Evolutionary conservation across 2,888 invertebrate species (phyloP).

Genomic region (Sussaba pulchella): DNA sequence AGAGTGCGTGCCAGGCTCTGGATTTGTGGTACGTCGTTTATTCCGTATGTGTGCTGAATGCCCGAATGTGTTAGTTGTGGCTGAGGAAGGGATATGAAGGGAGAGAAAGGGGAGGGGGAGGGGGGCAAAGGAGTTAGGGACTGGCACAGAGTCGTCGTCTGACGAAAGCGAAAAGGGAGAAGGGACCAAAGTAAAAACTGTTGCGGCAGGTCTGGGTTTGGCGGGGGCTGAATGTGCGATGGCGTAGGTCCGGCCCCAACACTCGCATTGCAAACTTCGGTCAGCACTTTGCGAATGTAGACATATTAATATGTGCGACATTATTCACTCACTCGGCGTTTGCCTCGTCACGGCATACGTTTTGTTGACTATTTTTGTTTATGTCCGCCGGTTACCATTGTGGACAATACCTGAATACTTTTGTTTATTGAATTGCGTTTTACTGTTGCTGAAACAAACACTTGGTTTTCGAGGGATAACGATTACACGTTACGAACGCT

Average conservation of each 20-base stretch:
- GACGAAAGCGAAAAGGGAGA: constrained; percentile 54
- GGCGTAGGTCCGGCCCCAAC: constrained; percentile 74
- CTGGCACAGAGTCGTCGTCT: constrained; percentile 55
- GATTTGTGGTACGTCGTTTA: constrained; percentile 61
- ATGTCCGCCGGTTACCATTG: neutral
- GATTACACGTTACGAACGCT: too few species aligned
- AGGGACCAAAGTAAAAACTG: constrained; percentile 70
- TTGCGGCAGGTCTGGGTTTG: constrained; percentile 74
- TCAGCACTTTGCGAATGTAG: constrained; percentile 49
- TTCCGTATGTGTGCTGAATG: constrained; percentile 1
- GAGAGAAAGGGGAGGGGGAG: constrained; percentile 9
- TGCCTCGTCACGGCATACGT: neutral
- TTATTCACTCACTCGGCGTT: constrained; percentile 3
- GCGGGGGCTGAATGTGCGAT: constrained; percentile 81
- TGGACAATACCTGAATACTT: neutral
- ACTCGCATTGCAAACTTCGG: constrained; percentile 68
- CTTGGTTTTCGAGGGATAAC: too few species aligned
- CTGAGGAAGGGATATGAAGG: neutral
- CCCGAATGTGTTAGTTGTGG: neutral
- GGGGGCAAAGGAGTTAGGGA: constrained; percentile 33
- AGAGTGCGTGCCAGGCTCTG: constrained; percentile 63
- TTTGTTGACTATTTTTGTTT: neutral
- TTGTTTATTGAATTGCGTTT: neutral
- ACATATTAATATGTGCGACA: constrained; percentile 16
- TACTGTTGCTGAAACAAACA: neutral